Conservation (phyloP, 30 jellyfish, hydroid and myxozoan genomes). For the Aurelia aurita region DNA sequence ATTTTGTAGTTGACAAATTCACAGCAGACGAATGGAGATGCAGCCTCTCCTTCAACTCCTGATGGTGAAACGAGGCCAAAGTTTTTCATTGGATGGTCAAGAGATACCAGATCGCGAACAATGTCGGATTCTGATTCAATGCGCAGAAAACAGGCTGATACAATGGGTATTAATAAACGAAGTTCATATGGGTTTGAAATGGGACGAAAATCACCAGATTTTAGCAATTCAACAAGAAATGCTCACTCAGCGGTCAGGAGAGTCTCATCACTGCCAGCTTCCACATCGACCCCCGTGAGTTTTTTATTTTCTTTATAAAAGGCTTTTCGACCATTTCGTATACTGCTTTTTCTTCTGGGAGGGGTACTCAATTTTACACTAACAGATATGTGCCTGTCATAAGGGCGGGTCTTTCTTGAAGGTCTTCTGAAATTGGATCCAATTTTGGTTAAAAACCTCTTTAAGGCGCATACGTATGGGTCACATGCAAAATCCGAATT, state of each 20-base stretch:
- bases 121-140: slow-evolving; percentile 49
- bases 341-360: too few species aligned
- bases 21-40: slow-evolving; percentile 15
- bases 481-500: too few species aligned
- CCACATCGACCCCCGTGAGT: slow-evolving; percentile 35
- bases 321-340: too few species aligned
- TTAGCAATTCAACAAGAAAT: not conserved
- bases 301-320: not conserved
- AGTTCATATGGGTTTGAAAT: slow-evolving; percentile 22
- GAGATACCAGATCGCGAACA: slow-evolving; percentile 28
- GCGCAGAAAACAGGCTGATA: slow-evolving; percentile 21
- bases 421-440: too few species aligned
- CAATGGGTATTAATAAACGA: not conserved
- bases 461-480: too few species aligned
- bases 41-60: slow-evolving; percentile 19
- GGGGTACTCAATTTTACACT: too few species aligned
- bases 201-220: not conserved
- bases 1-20: too few species aligned
- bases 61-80: slow-evolving; percentile 12
- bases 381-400: too few species aligned
- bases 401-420: too few species aligned
- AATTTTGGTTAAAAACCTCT: too few species aligned
- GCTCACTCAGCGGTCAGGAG: slow-evolving; percentile 26
- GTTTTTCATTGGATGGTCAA: slow-evolving; percentile 11
- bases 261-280: slow-evolving; percentile 52